Evolutionary conservation across 2,797 vertebrate genomes (phyloP), one percentile per base, ranked within the genome.

Genomic region (Rousettus madagascariensis): DNA sequence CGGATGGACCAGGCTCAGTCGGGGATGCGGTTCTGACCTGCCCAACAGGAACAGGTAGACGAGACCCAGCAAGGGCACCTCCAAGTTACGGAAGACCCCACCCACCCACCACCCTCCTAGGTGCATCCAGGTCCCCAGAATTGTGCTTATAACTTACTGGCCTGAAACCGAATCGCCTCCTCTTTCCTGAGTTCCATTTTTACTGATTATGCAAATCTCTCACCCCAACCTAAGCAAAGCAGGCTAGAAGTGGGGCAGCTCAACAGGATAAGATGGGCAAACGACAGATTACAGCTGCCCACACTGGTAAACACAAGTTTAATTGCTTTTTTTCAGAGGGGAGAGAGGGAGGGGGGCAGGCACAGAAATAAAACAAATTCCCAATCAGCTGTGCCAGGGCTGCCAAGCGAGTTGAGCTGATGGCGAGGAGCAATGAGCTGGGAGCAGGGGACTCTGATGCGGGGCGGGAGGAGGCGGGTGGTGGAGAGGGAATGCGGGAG

Each of bases 181-280:
- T 1, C 59, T 65, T 57, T 20, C 6, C 91, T 63, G 75, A 87
- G 78, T 82, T 94, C 82, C 86, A 38, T 91, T 93, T 96, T 65
- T 74, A 90, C 92, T 85, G 43, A 91, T 95, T 97, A 96, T 96
- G 95, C 90, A 97, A 97, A 97, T 95, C 88, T 90, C 88, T 38
- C 20, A 9, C 53, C 91, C 92, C 1, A 46, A 59, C 43, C 92
- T 74, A 83, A 92, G 96, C 93, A 72, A 95, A 91, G 66, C 96
- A 78, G 72, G 49, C 12, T 0, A 79, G 86, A 93, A 90, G 17
- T 59, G 36, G 94, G 91, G 63, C 94, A 55, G 83, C 43, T 51
- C 5, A 0, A 59, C 78, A n/a, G 90, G 90, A 78, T 78, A 53
- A 68, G 88, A 85, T 7, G 19, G 84, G 87, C 93, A 91, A 78